These are phyloP conservation scores for Ceratosolen solmsi DNA, from an alignment of 1,140 invertebrate genomes.

Conservation along the genomic window DNA sequence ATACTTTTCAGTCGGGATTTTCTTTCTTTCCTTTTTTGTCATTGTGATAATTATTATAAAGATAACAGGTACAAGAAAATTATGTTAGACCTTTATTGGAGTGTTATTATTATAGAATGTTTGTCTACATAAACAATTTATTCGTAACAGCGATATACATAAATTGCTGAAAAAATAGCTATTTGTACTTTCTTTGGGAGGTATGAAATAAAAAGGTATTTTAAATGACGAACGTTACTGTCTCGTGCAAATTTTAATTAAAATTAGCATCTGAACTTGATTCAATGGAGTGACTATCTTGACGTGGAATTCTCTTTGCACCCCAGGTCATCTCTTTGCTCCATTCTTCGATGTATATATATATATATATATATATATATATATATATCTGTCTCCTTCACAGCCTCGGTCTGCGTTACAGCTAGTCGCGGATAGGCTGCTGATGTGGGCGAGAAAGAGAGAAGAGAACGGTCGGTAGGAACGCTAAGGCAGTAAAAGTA, in stretches of 20 bases:
- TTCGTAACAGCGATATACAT: not conserved
- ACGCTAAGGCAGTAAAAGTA: not conserved
- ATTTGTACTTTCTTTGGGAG: not conserved
- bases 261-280: slow-evolving; percentile 11
- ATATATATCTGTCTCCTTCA: not conserved
- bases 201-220: not conserved
- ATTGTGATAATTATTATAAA: too few relatives aligned
- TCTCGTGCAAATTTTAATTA: slow-evolving; percentile 5
- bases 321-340: too few relatives aligned
- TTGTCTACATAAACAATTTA: not conserved
- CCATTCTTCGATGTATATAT: not conserved
- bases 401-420: not conserved
- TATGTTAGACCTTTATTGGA: not conserved
- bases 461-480: slow-evolving; percentile 26
- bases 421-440: not conserved
- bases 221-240: not conserved
- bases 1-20: too few relatives aligned
- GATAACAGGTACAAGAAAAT: too few relatives aligned
- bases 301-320: not conserved
- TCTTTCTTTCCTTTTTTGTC: too few relatives aligned
- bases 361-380: too few relatives aligned
- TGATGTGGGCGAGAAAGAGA: not conserved
- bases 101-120: not conserved
- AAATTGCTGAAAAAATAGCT: not conserved
- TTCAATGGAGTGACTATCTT: slow-evolving; percentile 7